These are phyloP conservation scores for Mesocricetus auratus DNA, from an alignment of 2,113 vertebrate genomes.

Conservation along the genomic window DNA sequence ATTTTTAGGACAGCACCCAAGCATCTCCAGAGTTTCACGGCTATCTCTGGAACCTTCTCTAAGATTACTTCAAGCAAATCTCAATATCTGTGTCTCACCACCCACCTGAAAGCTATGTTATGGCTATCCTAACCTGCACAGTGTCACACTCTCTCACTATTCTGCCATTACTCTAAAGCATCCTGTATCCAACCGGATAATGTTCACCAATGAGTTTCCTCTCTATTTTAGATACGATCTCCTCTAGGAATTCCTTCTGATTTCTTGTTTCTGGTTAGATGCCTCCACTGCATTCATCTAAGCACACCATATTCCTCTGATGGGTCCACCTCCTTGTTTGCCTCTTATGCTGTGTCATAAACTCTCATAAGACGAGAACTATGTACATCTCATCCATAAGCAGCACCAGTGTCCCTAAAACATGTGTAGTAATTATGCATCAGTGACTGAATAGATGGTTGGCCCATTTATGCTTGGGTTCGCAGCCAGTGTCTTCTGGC, in stretches of 20 bases:
- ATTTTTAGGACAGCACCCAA: neutral
- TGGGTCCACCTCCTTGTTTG: neutral
- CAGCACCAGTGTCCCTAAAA: neutral
- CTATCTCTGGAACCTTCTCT: neutral
- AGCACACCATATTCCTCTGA: neutral
- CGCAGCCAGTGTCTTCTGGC: neutral
- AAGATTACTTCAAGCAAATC: neutral
- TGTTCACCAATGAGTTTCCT: neutral
- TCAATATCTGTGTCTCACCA: neutral
- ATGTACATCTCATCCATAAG: accelerated
- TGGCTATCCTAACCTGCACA: neutral
- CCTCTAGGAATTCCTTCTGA: neutral
- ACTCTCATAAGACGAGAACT: neutral
- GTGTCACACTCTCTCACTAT: neutral
- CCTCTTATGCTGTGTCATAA: neutral
- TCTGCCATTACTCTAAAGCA: neutral
- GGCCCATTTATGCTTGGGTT: neutral
- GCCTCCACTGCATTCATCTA: neutral
- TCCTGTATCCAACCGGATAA: neutral
- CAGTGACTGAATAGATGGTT: neutral
- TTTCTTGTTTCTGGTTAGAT: neutral
- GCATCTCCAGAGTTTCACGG: neutral
- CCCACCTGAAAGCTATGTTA: neutral
- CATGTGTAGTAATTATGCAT: neutral
- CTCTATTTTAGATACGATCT: neutral